Percentiles rank a stretch among this genome's conserved stretches.
phyloP scores from a whole-genome alignment of 1,140 invertebrate species.

The Hylaeus anthracinus region DNA sequence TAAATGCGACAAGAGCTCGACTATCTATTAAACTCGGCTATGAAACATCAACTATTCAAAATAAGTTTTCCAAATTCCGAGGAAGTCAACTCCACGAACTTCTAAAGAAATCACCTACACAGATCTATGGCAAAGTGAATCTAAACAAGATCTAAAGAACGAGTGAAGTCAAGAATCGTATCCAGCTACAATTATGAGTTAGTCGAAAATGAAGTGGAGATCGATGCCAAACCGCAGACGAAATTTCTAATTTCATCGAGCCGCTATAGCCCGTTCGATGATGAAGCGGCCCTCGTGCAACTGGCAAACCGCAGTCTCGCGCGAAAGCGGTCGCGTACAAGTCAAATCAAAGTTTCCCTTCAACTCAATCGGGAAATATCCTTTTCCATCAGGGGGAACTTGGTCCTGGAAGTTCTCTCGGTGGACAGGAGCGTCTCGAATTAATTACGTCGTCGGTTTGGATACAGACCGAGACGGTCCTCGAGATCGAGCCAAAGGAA shows the following conservation, averaged over 20 bases:
- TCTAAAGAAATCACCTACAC: too few relatives aligned
- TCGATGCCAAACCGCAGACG: background rate
- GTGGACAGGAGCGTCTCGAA: slow-evolving; percentile 46
- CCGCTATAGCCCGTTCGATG: slow-evolving; percentile 12
- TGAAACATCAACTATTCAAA: too few relatives aligned
- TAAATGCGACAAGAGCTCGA: too few relatives aligned
- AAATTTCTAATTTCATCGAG: slow-evolving; percentile 31
- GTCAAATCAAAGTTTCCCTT: slow-evolving; percentile 57
- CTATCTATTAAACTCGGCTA: too few relatives aligned
- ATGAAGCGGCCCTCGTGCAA: slow-evolving; percentile 2
- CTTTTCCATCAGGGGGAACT: slow-evolving; percentile 50
- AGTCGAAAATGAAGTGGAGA: background rate
- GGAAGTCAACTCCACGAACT: too few relatives aligned
- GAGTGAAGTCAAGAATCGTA: background rate
- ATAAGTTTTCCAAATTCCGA: too few relatives aligned
- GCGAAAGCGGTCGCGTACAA: slow-evolving; percentile 46
- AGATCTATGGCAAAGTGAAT: too few relatives aligned
- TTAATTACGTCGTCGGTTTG: slow-evolving; percentile 49
- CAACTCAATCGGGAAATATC: slow-evolving; percentile 43
- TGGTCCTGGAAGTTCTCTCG: slow-evolving; percentile 45
- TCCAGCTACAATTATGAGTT: background rate
- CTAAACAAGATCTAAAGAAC: too few relatives aligned
- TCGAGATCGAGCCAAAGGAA: too few relatives aligned
- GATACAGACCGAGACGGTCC: background rate
- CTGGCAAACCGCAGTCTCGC: slow-evolving; percentile 16